Base-by-base conservation (phyloP, 2,888 invertebrate genomes). In the Cryptophagus acutangulus region DNA sequence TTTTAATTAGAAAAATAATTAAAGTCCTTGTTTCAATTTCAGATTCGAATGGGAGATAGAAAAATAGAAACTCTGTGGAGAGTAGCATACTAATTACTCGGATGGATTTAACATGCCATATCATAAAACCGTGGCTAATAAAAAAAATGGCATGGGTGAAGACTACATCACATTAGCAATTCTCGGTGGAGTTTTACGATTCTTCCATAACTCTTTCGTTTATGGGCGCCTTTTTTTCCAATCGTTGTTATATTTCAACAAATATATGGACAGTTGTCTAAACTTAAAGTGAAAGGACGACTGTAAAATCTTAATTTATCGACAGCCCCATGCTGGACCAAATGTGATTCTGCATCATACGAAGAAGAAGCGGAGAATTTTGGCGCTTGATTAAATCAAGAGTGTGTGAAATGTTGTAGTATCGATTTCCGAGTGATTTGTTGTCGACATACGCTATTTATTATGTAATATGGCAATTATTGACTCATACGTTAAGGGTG, bases 391-490 rank as follows among this genome's bases (percentile, higher is more conserved):
- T 26, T 26, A 26, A 26, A 26, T 26, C 26, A n/a, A 26, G 26
- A 12, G 12, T 26, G 26, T 26, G 26, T 26, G 26, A 26, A 26
- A 26, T 26, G 26, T 26, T 26, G 12, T 26, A n/a, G 12, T 58
- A 65, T 63, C 63, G 65, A 64, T 67, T 63, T 55, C 61, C 59
- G 61, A 56, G 43, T 61, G 65, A 65, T 66, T 65, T 63, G 63
- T 59, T 59, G 58, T 57, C 59, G 55, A 59, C 62, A 61, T 63
- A 61, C 61, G 59, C 59, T 62, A 58, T 62, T 6, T 20, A 20
- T 61, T 59, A 61, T 57, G 55, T 63, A 63, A 63, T 61, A 53
- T 58, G 54, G 53, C 57, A 52, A 58, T 61, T 55, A 61, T 58
- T 60, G 59, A 57, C 56, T 58, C 56, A 45, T 55, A 54, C 47